Base-by-base conservation (phyloP, 1,140 invertebrate species). In the Nasonia longicornis region DNA sequence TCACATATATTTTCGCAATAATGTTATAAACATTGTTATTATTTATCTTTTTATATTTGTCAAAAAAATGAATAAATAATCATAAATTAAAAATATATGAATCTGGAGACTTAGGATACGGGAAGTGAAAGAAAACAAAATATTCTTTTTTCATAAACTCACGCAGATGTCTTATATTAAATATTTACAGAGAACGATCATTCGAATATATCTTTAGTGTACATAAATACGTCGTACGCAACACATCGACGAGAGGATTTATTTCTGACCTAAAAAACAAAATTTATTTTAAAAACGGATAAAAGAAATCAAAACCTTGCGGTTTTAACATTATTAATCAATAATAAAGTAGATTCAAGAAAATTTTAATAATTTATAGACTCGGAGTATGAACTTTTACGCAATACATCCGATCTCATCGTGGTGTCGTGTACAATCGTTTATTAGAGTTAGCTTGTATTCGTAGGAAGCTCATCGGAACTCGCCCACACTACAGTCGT, bases 111-210 rank as follows among this genome's bases (percentile, higher is more conserved):
- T 38, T 74, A 7, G 78, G 48, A 79, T 35, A 79, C 26, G 45
- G 58, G 3, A 52, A 79, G 70, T 52, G 35, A 38, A 77, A 67
- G 8, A 67, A 11, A 77, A 66, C 11, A 16, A 77, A 81, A 22
- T 52, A n/a, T 75, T 58, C 12, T 77, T 67, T 78, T 75, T 78
- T 83, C 70, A 76, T 78, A 78, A 67, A 85, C 45, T 85, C 79
- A 82, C 79, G 73, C 85, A 82, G 83, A 86, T 83, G 81, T 85
- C 84, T 86, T 87, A 86, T 72, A 83, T 84, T 86, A 84, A 84
- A 84, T 88, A 88, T 88, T 87, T 87, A 88, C 87, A 87, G 84
- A 87, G 82, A 87, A 86, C 85, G 83, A 83, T 86, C 84, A 87
- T 85, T 85, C 84, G 75, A 85, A 83, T 85, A 86, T 84, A 85